Percentiles rank a stretch among this genome's conserved stretches.
These are phyloP conservation scores for Cassiopea xamachana DNA, from an alignment of 30 jellyfish, hydroid and myxozoan species.

Conservation along the genomic window DNA sequence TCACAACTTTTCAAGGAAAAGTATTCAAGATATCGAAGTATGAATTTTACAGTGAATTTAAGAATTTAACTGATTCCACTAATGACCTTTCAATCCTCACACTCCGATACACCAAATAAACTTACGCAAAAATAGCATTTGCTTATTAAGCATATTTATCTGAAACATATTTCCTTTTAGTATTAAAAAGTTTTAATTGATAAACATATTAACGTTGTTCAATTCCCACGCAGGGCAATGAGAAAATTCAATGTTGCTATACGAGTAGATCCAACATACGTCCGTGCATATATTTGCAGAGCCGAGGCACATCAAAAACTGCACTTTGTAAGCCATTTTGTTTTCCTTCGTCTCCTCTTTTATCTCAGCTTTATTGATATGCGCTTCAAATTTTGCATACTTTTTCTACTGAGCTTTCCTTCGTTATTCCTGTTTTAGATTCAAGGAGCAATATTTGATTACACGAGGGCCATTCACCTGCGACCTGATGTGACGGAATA, in stretches of 20 bases:
- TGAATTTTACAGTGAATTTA: no score
- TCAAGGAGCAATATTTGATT: constrained; percentile 71
- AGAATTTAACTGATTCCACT: no score
- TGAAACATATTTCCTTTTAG: no score
- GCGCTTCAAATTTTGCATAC: no score
- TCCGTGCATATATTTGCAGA: constrained; percentile 87
- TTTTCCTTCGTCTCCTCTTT: background rate
- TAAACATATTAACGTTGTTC: no score
- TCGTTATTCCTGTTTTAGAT: constrained; percentile 30
- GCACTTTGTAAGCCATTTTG: constrained; percentile 27
- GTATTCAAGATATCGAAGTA: no score
- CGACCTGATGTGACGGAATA: constrained; percentile 77
- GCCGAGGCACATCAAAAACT: constrained; percentile 81
- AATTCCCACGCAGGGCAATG: constrained; percentile 70
- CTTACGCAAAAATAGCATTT: no score
- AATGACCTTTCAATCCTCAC: no score
- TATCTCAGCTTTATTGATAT: background rate
- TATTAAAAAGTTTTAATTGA: no score
- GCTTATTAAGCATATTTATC: no score
- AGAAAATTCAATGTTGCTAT: constrained; percentile 81
- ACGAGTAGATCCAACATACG: constrained; percentile 83
- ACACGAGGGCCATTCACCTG: constrained; percentile 87
- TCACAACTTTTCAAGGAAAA: no score
- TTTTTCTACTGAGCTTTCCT: background rate
- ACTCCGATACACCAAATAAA: no score